These are phyloP conservation scores for Camelus dromedarius DNA, from an alignment of 2,113 vertebrate species.

Conservation along the genomic window DNA sequence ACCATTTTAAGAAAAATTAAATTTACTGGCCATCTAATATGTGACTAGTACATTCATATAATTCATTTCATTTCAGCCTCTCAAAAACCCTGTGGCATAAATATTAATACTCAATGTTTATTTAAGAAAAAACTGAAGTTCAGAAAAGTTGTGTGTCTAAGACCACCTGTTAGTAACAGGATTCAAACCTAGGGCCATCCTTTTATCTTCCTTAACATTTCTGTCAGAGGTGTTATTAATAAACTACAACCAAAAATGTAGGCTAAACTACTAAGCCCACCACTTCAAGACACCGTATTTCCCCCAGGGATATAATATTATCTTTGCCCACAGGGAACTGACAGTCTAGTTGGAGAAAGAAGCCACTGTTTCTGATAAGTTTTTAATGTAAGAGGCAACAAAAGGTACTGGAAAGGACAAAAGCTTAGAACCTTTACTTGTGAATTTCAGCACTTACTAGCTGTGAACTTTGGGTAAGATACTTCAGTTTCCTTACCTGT, in stretches of 20 bases:
- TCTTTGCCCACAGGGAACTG: conserved; percentile 25
- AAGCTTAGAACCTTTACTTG: neutral
- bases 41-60: neutral
- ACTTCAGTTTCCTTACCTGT: conserved; percentile 27
- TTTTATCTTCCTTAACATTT: conserved; percentile 46
- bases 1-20: conserved; percentile 31
- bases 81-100: neutral
- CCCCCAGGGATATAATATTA: neutral
- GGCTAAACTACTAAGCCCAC: neutral
- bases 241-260: conserved; percentile 52
- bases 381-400: conserved; percentile 27
- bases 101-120: conserved; percentile 29
- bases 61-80: conserved; percentile 47
- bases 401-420: neutral
- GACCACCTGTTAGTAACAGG: neutral
- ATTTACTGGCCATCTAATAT: neutral
- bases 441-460: conserved; percentile 13
- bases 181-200: conserved; percentile 3
- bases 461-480: conserved; percentile 25
- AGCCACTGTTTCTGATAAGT: neutral
- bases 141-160: conserved; percentile 9
- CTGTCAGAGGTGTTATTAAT: conserved; percentile 10
- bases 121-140: conserved; percentile 45
- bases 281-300: conserved; percentile 28
- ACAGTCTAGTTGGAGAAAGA: neutral